A percentile compares a stretch with the other conserved stretches of the same genome.
Evolutionary conservation across 2,113 vertebrate genomes (phyloP).

Genomic region (Anarhynchus alexandrinus): DNA sequence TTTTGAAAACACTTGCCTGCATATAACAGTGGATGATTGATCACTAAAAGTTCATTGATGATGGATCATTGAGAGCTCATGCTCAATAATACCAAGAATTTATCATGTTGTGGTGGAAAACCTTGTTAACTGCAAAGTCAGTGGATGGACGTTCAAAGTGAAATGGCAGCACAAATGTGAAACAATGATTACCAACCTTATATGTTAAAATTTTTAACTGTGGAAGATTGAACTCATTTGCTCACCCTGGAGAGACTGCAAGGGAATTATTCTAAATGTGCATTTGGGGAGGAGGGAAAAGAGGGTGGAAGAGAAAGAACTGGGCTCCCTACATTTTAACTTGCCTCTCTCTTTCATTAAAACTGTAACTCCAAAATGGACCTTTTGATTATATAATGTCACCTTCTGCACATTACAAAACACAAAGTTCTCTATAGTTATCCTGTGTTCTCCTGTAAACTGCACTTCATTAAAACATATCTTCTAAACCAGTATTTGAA

Average conservation of each 20-base stretch:
- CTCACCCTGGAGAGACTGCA: accelerated
- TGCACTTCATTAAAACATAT: not conserved
- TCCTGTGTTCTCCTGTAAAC: not conserved
- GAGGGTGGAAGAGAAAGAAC: not conserved
- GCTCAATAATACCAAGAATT: not conserved
- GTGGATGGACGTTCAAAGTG: not conserved
- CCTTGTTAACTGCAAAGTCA: not conserved
- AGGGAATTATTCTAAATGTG: not conserved
- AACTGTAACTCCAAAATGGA: not conserved
- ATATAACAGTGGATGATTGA: not conserved
- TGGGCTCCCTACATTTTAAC: not conserved
- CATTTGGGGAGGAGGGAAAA: not conserved
- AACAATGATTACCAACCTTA: not conserved
- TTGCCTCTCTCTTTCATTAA: not conserved
- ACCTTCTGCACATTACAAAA: not conserved
- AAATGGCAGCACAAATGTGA: not conserved
- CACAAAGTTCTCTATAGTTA: not conserved
- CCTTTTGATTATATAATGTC: not conserved
- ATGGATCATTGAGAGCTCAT: not conserved
- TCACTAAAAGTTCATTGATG: not conserved
- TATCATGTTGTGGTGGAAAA: not conserved
- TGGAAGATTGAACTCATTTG: not conserved
- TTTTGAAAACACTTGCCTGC: not conserved
- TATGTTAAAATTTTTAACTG: not conserved
- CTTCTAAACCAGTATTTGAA: not conserved